These are phyloP conservation scores for Melolontha melolontha DNA, from an alignment of 2,888 invertebrate species.

Conservation along the genomic window DNA sequence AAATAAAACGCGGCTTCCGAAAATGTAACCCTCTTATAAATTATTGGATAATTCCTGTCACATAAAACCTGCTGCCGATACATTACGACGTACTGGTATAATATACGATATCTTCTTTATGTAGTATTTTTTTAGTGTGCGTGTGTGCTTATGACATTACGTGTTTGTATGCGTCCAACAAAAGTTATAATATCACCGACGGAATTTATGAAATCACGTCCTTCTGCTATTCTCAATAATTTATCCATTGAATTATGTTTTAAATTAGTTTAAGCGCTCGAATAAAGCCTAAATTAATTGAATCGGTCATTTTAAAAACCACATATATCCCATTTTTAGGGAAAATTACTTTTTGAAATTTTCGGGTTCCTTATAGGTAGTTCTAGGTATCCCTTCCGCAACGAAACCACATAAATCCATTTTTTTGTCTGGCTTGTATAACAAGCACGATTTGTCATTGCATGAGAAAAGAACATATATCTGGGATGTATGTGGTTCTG, in stretches of 20 bases:
- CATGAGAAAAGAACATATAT: too few species aligned
- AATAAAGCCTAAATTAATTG: too few species aligned
- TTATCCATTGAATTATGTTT: not conserved
- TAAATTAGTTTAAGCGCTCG: too few species aligned
- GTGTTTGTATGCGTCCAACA: constrained; percentile 24
- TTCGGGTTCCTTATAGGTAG: too few species aligned
- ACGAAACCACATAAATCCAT: too few species aligned
- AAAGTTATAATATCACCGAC: constrained; percentile 28
- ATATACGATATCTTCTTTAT: constrained; percentile 13
- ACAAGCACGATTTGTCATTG: too few species aligned
- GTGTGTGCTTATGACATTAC: constrained; percentile 10
- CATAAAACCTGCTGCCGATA: constrained; percentile 35
- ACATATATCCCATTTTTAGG: too few species aligned
- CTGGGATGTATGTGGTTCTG: too few species aligned
- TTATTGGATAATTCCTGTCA: constrained; percentile 36
- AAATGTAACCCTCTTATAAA: constrained; percentile 37
- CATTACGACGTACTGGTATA: constrained; percentile 22
- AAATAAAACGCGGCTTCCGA: constrained; percentile 27
- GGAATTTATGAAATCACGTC: constrained; percentile 38
- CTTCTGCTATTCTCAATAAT: constrained; percentile 10
- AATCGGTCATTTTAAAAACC: too few species aligned
- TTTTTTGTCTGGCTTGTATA: too few species aligned
- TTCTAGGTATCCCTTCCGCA: too few species aligned
- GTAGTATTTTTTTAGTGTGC: not conserved
- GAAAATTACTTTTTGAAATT: too few species aligned